phyloP scores from a whole-genome alignment of 2,888 invertebrate species.

The Parnassius mnemosyne region DNA sequence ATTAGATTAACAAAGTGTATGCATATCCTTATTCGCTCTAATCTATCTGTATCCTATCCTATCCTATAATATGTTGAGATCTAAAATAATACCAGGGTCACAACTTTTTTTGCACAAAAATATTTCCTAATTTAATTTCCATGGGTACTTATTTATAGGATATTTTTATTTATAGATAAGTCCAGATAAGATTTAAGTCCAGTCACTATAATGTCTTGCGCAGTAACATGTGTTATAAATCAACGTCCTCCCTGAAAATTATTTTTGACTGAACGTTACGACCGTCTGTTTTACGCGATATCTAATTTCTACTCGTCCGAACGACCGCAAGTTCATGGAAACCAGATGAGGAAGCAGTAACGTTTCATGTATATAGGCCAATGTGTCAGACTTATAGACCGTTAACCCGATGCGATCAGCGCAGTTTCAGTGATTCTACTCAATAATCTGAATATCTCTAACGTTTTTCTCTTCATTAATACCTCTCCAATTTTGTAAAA shows the following conservation, averaged over 20 bases:
- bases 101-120: too few species aligned
- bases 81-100: too few species aligned
- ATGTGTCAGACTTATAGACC: conserved; percentile 23
- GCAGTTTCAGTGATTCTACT: conserved; percentile 8
- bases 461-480: background rate
- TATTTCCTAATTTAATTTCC: too few species aligned
- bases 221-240: background rate
- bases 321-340: conserved; percentile 73
- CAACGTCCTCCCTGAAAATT: conserved; percentile 1
- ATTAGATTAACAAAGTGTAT: too few species aligned
- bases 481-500: too few species aligned
- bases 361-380: conserved; percentile 23
- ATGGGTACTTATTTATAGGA: too few species aligned
- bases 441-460: conserved; percentile 2
- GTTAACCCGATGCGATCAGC: conserved; percentile 14
- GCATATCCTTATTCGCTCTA: too few species aligned
- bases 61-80: too few species aligned
- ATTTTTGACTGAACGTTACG: conserved; percentile 18
- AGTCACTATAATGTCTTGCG: too few species aligned
- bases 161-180: too few species aligned
- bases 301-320: conserved; percentile 39
- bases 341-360: conserved; percentile 62
- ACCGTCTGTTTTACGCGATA: conserved; percentile 33
- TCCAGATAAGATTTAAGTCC: too few species aligned
- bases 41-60: too few species aligned